phyloP scores from a whole-genome alignment of 2,797 vertebrate genomes.

The Bradypodion pumilum region DNA sequence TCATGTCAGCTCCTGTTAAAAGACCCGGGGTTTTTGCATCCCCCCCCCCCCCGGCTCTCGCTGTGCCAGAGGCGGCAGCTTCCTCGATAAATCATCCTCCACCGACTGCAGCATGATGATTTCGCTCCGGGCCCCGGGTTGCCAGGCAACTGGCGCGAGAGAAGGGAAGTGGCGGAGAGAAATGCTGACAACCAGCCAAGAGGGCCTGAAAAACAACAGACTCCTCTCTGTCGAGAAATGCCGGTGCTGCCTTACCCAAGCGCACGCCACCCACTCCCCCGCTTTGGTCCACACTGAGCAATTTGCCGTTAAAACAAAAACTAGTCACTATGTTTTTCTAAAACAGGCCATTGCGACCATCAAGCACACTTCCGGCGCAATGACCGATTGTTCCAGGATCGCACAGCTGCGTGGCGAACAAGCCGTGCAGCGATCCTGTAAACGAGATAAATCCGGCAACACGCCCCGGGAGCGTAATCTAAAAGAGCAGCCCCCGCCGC shows the following conservation, averaged over 20 bases:
- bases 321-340: too few relatives aligned
- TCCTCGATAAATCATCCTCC: constrained; percentile 92
- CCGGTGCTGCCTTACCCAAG: constrained; percentile 78
- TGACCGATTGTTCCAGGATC: constrained; percentile 78
- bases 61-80: constrained; percentile 81
- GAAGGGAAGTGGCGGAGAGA: constrained; percentile 71
- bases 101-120: constrained; percentile 76
- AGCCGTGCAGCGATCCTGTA: constrained; percentile 62
- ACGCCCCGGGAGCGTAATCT: constrained; percentile 50
- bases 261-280: constrained; percentile 75
- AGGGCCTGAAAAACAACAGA: constrained; percentile 85
- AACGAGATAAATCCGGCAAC: constrained; percentile 64
- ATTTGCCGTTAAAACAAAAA: too few relatives aligned
- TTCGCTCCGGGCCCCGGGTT: constrained; percentile 86
- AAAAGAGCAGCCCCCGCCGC: constrained; percentile 46
- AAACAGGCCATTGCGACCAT: constrained; percentile 81
- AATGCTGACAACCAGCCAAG: constrained; percentile 86
- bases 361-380: constrained; percentile 77
- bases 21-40: constrained; percentile 83
- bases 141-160: constrained; percentile 85
- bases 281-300: too few relatives aligned
- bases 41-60: constrained; percentile 86
- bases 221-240: constrained; percentile 79
- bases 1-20: constrained; percentile 79
- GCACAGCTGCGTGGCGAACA: constrained; percentile 66